These are phyloP conservation scores for Buteo buteo DNA, from an alignment of 2,113 vertebrate genomes.

Conservation along the genomic window DNA sequence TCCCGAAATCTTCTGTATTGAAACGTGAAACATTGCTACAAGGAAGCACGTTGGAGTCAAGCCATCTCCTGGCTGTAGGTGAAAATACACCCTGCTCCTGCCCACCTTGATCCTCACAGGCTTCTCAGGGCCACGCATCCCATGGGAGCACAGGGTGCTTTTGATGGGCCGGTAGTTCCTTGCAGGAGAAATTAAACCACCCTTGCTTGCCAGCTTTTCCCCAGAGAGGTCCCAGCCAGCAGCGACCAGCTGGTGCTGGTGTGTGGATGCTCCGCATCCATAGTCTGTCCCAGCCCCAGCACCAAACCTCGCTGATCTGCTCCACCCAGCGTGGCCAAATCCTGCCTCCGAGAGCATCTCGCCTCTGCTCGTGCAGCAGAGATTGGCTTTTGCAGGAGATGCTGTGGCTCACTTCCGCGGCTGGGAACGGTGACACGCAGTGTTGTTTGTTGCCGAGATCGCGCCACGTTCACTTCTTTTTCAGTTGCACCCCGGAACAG, in stretches of 20 bases:
- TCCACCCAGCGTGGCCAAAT: accelerated
- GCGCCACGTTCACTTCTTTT: accelerated
- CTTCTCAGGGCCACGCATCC: accelerated
- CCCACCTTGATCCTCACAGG: accelerated
- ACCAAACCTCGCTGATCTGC: background rate
- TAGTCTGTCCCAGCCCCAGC: background rate
- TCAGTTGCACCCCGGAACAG: accelerated
- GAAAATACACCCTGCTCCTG: background rate
- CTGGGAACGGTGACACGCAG: accelerated
- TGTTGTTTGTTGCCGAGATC: accelerated
- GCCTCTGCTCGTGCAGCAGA: accelerated
- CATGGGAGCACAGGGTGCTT: background rate
- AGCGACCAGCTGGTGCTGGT: background rate
- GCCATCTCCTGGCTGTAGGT: background rate
- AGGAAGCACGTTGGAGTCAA: background rate
- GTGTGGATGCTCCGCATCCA: accelerated
- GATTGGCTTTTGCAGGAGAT: background rate
- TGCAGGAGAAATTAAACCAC: background rate
- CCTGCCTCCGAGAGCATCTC: background rate
- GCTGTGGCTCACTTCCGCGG: accelerated
- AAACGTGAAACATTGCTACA: accelerated
- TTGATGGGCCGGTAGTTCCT: background rate
- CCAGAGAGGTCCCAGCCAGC: background rate
- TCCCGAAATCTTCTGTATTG: background rate
- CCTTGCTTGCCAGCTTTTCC: accelerated